Base-by-base conservation (phyloP, 64 coral and sea anemone genomes). In the Astreopora myriophthalma region DNA sequence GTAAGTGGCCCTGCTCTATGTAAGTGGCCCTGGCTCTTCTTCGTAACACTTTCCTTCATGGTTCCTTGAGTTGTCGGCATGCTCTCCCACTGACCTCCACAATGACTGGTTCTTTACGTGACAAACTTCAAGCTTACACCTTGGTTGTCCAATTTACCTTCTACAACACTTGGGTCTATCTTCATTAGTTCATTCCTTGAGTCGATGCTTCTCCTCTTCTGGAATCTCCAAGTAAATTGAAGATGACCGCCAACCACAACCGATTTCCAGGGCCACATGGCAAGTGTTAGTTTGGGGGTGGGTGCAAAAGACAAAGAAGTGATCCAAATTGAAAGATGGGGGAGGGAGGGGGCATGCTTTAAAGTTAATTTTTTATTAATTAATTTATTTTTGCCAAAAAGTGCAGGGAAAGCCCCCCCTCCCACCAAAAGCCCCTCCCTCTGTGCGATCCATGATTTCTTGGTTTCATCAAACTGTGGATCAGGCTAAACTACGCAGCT, bases 201-300 rank as follows among this genome's bases (percentile, higher is more conserved):
- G 66, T 44, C 66, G 88, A 37, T 90, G 88, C 69, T 90, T 80
- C 0, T n/a, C 17, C 11, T 89, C 73, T 76, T 89, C 72, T 29
- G 72, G n/a, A 36, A 89, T 57, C n/a, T 63, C 20, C 1, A n/a
- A n/a, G 88, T 52, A 65, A 71, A 81, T 17, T 90, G 62, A 3
- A 80, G 22, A 6, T 75, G n/a, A 11, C 88, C 88, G 27, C 88
- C 88, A 48, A 80, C 75, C 11, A 33, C 33, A 0, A 69, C n/a
- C n/a, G n/a, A n/a, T n/a, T n/a, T n/a, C n/a, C n/a, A n/a, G n/a
- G n/a, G n/a, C n/a, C n/a, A n/a, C n/a, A n/a, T n/a, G n/a, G n/a
- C n/a, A n/a, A n/a, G n/a, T n/a, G n/a, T n/a, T n/a, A n/a, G n/a
- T n/a, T n/a, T n/a, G n/a, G n/a, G n/a, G n/a, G n/a, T n/a, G n/a